Base-by-base conservation (phyloP, 2,113 vertebrate species). In the Coryphaenoides rupestris region DNA sequence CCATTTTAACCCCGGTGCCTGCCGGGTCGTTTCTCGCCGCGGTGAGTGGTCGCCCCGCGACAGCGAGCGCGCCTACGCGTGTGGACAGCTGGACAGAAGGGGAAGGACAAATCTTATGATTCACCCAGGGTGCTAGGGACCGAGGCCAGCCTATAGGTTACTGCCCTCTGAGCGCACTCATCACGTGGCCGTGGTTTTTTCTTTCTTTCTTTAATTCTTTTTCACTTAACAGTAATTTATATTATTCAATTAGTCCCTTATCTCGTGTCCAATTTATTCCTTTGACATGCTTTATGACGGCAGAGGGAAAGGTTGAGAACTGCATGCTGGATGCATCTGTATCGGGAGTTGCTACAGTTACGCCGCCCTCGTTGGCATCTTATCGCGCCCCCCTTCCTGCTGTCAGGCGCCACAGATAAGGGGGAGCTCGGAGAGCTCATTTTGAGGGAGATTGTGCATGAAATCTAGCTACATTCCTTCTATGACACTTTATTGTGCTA, bases 381-480 rank as follows among this genome's bases (percentile, higher is more conserved):
- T 89, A 92, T 90, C 89, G 82, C 85, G 57, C 78, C 80, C n/a
- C 80, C 60, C 79, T 90, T 91, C 83, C 87, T 90, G 83, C 91
- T 92, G 90, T 92, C 92, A 92, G 83, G 84, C 49, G 74, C 24
- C 24, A 26, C 85, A n/a, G n/a, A n/a, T n/a, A n/a, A n/a, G n/a
- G n/a, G n/a, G n/a, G n/a, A n/a, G n/a, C n/a, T n/a, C n/a, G n/a
- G 78, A 79, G 86, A 75, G 79, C 81, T 90, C 84, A 87, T 90
- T 91, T 92, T 90, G 82, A 88, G n/a, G 71, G 84, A 90, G 88
- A 91, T 93, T 94, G n/a, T 94, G 82, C 90, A 90, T 92, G 85
- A 87, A 89, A 88, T 87, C 85, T 87, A 81, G 85, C 86, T 79
- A 84, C 80, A 75, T 89, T n/a, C n/a, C 77, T 73, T 90, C 83